Evolutionary conservation across 1,140 invertebrate genomes (phyloP).

Genomic region (Procambarus clarkii): DNA sequence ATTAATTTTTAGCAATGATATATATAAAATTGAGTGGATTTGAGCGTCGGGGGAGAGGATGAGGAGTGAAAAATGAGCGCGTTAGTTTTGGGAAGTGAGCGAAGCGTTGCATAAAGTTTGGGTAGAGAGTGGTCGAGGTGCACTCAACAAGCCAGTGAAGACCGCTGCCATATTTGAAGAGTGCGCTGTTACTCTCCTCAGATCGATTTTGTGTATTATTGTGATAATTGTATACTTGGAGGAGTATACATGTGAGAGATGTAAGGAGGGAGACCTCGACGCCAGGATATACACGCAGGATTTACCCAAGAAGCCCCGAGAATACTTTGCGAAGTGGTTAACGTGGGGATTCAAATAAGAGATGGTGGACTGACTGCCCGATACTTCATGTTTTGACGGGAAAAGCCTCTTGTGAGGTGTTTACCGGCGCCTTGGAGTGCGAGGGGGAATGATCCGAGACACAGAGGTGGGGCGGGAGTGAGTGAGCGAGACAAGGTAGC

Average conservation of each 20-base stretch:
- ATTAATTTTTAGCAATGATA: neutral
- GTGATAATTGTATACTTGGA: conserved; percentile 40
- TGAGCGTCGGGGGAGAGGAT: neutral
- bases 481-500: neutral
- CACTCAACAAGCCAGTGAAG: conserved; percentile 69
- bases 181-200: conserved; percentile 65
- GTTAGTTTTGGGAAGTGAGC: conserved; percentile 44
- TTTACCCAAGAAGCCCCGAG: conserved; percentile 12
- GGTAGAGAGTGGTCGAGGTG: conserved; percentile 24
- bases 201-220: conserved; percentile 69
- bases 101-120: conserved; percentile 31
- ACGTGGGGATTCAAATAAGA: conserved; percentile 64
- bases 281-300: conserved; percentile 44
- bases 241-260: conserved; percentile 49
- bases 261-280: conserved; percentile 29
- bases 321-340: conserved; percentile 33
- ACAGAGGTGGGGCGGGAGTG: conserved; percentile 11
- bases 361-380: conserved; percentile 59
- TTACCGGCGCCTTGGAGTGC: conserved; percentile 24
- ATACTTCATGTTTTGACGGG: conserved; percentile 55
- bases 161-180: conserved; percentile 70
- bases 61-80: neutral
- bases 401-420: conserved; percentile 41
- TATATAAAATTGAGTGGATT: neutral
- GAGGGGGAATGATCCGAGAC: conserved; percentile 14